Percentiles rank a stretch among this genome's conserved stretches.
Conservation (phyloP, 2,888 invertebrate genomes). For the Pycnomerus fuliginosus region DNA sequence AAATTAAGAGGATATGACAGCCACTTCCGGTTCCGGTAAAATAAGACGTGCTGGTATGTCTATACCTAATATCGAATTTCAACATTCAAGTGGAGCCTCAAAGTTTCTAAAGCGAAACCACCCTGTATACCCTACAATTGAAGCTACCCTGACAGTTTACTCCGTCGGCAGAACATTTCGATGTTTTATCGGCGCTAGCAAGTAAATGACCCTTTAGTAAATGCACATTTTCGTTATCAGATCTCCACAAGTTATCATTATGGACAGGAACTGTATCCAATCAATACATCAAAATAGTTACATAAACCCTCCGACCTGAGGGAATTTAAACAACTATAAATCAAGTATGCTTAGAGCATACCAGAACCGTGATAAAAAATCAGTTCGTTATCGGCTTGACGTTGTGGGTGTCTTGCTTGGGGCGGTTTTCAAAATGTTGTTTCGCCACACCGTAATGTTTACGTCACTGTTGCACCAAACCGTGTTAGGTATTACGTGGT, state of each 20-base stretch:
- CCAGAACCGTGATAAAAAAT: constrained; percentile 24
- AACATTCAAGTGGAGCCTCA: no score
- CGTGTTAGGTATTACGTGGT: no score
- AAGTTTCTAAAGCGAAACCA: no score
- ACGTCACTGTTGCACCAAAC: no score
- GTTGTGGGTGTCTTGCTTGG: constrained; percentile 24
- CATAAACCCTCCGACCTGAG: constrained; percentile 27
- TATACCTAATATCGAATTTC: no score
- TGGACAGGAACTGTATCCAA: constrained; percentile 38
- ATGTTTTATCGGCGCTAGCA: constrained; percentile 25
- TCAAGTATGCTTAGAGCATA: constrained; percentile 26
- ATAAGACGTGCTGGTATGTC: no score
- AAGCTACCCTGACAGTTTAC: no score
- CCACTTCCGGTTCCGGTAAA: no score
- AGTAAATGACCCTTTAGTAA: constrained; percentile 32
- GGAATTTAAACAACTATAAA: constrained; percentile 30
- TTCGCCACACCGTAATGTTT: background rate
- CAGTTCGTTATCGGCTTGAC: constrained; percentile 25
- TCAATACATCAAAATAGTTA: constrained; percentile 40
- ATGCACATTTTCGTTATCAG: constrained; percentile 36
- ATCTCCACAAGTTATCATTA: constrained; percentile 36
- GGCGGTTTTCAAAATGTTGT: constrained; percentile 8
- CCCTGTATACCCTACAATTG: no score
- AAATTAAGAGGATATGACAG: no score
- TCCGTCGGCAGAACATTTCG: constrained; percentile 25